Conservation (phyloP, 1,140 invertebrate species). For the Drosophila tsacasi region DNA sequence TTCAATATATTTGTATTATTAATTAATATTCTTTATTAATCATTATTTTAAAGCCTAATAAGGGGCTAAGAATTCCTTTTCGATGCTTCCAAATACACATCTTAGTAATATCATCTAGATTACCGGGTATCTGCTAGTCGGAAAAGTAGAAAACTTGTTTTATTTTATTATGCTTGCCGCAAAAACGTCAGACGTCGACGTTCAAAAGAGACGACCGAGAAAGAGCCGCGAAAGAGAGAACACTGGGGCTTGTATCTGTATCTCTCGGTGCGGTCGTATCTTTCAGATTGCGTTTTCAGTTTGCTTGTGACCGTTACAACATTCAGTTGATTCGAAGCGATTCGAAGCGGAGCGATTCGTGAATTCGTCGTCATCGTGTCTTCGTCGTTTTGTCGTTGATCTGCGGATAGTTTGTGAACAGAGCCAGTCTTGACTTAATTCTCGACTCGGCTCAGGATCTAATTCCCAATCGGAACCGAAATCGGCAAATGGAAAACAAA, state of each 20-base stretch:
- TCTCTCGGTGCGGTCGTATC: constrained; percentile 26
- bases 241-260: constrained; percentile 36
- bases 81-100: not conserved
- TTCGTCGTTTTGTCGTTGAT: constrained; percentile 53
- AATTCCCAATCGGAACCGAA: constrained; percentile 21
- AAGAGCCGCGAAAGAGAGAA: constrained; percentile 16
- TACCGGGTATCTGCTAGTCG: constrained; percentile 18
- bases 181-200: constrained; percentile 10
- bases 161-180: constrained; percentile 39
- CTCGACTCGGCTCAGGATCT: constrained; percentile 25
- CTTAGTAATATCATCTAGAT: not conserved
- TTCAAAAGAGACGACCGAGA: not conserved
- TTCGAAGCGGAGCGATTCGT: constrained; percentile 56
- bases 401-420: constrained; percentile 57
- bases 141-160: constrained; percentile 18
- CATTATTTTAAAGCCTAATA: not conserved
- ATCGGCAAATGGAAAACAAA: constrained; percentile 65
- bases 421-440: constrained; percentile 32
- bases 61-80: not conserved
- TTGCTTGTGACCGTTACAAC: constrained; percentile 74
- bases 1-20: not conserved
- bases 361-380: constrained; percentile 53
- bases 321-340: constrained; percentile 60
- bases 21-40: not conserved
- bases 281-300: constrained; percentile 50